phyloP scores from a whole-genome alignment of 1,140 invertebrate genomes.

The Achroia grisella region DNA sequence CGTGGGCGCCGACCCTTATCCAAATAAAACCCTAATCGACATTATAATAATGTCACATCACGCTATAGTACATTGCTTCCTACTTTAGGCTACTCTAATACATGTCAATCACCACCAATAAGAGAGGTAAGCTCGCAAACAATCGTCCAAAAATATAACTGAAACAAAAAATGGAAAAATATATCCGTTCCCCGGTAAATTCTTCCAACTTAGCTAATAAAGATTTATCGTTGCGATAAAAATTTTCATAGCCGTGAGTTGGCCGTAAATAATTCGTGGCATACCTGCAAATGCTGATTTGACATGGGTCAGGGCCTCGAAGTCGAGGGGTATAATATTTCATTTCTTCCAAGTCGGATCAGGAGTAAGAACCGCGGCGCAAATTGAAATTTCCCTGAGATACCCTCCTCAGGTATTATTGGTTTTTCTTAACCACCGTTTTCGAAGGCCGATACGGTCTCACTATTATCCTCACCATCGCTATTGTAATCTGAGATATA shows the following conservation, averaged over 20 bases:
- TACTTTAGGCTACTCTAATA: neutral
- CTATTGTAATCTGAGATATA: too few species aligned
- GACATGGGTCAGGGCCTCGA: constrained; percentile 54
- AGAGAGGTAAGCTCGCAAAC: constrained; percentile 3
- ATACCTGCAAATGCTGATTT: constrained; percentile 67
- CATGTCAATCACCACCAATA: constrained; percentile 1
- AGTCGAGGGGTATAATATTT: constrained; percentile 48
- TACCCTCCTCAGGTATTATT: constrained; percentile 16
- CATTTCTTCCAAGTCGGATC: constrained; percentile 47
- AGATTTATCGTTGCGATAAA: constrained; percentile 61
- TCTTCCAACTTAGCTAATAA: constrained; percentile 43
- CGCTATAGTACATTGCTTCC: too few species aligned
- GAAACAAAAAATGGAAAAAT: constrained; percentile 12
- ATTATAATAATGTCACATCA: too few species aligned
- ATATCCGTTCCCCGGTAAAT: constrained; percentile 16
- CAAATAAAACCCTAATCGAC: too few species aligned
- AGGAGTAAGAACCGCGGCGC: constrained; percentile 39
- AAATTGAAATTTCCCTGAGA: constrained; percentile 50
- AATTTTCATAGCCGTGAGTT: constrained; percentile 57
- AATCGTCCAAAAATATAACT: neutral
- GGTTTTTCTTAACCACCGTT: constrained; percentile 2
- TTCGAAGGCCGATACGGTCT: too few species aligned
- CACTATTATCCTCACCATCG: too few species aligned
- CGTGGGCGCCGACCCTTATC: too few species aligned
- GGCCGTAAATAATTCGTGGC: constrained; percentile 62